Evolutionary conservation across 2,888 invertebrate genomes (phyloP), one percentile per base, ranked within the genome.

Genomic region (Drosophila planitibia): DNA sequence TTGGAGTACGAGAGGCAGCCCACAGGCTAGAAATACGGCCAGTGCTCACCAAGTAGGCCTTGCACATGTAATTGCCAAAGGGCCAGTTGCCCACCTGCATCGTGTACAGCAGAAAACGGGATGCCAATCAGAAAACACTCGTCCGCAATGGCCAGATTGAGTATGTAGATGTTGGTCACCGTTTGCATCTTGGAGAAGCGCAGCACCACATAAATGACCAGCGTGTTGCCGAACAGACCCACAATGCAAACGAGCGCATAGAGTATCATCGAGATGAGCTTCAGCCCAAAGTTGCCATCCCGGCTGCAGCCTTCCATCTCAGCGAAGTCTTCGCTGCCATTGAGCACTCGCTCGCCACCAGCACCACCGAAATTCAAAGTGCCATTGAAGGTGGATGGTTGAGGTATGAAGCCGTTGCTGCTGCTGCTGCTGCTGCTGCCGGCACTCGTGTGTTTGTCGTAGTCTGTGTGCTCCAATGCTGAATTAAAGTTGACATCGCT

Each of bases 131-230:
- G 95, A 91, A 98, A 98, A 91, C 97, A 97, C 93, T 98, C 98
- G 93, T 98, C 98, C 0, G 98, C 98, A 68, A 98, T 96, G 25
- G 98, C 98, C 83, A 98, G 94, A 93, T 98, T 98, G n/a, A 97
- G 96, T 83, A 98, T 98, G 93, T 98, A 98, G 95, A 97, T 97
- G 92, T 98, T 98, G 76, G 98, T 98, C 49, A 98, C 98, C 0
- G 98, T 98, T 93, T 98, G 98, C 98, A 98, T 98, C 94, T 98
- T 98, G 68, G 97, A 97, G 94, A 97, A 98, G 53, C 98, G 95
- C 55, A 97, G 94, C 22, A 98, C 97, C 39, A 98, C 98, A 93
- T 98, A 98, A 89, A 98, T 98, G 78, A 98, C 98, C 61, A 98
- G 94, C 0, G 97, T 97, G 93, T 98, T 98, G 39, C 98, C 98